Evolutionary conservation across 2,888 invertebrate genomes (phyloP).

Genomic region (Coelopa pilipes): DNA sequence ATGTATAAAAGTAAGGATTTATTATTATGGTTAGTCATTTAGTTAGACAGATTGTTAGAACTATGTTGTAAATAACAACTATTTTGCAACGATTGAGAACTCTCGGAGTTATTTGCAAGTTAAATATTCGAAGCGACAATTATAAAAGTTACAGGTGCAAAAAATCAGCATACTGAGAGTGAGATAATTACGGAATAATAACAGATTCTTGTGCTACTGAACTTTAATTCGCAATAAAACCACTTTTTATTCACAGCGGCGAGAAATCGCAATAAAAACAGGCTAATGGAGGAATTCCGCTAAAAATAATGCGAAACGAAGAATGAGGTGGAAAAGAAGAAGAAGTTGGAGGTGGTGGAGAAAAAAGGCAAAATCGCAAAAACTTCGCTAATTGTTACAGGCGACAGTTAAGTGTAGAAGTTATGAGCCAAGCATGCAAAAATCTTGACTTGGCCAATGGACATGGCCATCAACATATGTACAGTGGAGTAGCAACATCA

Average conservation of each 20-base stretch:
- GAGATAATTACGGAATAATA: slow-evolving; percentile 2
- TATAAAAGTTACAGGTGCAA: too few species aligned
- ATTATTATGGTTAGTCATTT: too few species aligned
- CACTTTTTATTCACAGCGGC: neutral
- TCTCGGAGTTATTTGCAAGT: too few species aligned
- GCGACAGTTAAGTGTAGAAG: slow-evolving; percentile 18
- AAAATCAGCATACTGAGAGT: neutral
- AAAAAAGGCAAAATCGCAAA: neutral
- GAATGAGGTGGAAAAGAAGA: too few species aligned
- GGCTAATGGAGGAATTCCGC: neutral
- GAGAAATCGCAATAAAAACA: neutral
- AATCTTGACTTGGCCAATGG: neutral
- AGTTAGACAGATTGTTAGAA: too few species aligned
- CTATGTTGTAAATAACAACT: too few species aligned
- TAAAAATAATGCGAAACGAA: neutral
- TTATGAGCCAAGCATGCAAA: slow-evolving; percentile 23
- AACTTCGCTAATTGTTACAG: neutral
- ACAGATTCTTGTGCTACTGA: slow-evolving; percentile 17
- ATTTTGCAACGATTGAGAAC: too few species aligned
- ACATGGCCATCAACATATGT: too few species aligned
- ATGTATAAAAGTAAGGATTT: too few species aligned
- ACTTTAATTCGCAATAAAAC: slow-evolving; percentile 18
- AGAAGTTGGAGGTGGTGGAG: neutral
- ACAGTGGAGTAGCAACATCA: too few species aligned
- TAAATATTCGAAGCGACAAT: too few species aligned